phyloP scores from a whole-genome alignment of 2,888 invertebrate species.

The Sicus ferrugineus region DNA sequence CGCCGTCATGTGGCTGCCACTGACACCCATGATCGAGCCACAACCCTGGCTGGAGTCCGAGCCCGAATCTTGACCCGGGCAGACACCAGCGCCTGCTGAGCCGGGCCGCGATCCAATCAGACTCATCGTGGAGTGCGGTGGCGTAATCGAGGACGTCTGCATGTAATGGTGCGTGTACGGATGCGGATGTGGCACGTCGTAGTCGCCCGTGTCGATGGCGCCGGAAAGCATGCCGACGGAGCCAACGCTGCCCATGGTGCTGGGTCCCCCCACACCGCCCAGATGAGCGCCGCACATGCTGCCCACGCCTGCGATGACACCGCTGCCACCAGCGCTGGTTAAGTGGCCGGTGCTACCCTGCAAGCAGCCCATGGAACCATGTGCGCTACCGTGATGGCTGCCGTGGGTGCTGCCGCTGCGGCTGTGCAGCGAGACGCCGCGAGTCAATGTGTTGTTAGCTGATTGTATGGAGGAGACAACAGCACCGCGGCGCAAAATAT shows the following conservation, averaged over 20 bases:
- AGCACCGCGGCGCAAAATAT: slow-evolving; percentile 65
- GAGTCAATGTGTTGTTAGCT: slow-evolving; percentile 64
- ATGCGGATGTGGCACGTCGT: slow-evolving; percentile 65
- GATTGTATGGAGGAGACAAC: slow-evolving; percentile 65
- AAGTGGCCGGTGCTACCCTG: slow-evolving; percentile 52
- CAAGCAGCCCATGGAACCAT: slow-evolving; percentile 56
- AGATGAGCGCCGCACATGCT: slow-evolving; percentile 39
- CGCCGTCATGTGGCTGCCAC: slow-evolving; percentile 50
- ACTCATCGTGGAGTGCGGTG: slow-evolving; percentile 63
- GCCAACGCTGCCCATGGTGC: slow-evolving; percentile 52
- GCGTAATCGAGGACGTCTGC: slow-evolving; percentile 64
- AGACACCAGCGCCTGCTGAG: slow-evolving; percentile 59
- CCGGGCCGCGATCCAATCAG: slow-evolving; percentile 60
- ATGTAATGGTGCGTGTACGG: slow-evolving; percentile 66
- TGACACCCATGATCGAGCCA: slow-evolving; percentile 61
- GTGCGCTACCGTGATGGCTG: slow-evolving; percentile 49
- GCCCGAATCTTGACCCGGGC: slow-evolving; percentile 64
- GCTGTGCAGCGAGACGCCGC: slow-evolving; percentile 63
- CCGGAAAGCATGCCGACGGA: slow-evolving; percentile 62
- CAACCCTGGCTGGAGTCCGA: slow-evolving; percentile 64
- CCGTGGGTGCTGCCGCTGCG: slow-evolving; percentile 60
- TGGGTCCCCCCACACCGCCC: slow-evolving; percentile 43
- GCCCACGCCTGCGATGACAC: slow-evolving; percentile 46
- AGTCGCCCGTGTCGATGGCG: slow-evolving; percentile 64
- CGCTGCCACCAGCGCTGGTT: slow-evolving; percentile 46